Evolutionary conservation across 2,113 vertebrate genomes (phyloP).

Genomic region (Falcunculus frontatus): DNA sequence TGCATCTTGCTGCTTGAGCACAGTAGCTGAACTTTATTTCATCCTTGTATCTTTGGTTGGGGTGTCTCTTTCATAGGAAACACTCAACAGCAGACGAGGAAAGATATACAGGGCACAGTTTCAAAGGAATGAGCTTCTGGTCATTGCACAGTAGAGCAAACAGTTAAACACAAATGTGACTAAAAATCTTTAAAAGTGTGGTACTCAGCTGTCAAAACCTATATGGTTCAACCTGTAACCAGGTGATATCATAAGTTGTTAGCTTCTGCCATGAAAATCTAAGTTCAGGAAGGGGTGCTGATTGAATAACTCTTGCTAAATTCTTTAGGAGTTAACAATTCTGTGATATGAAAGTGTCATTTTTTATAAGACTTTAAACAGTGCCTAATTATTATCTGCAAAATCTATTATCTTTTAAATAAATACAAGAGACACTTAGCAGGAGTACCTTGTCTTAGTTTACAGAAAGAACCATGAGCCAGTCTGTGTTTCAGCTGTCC

Average conservation of each 20-base stretch:
- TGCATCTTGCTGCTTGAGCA: neutral
- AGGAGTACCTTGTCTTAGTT: neutral
- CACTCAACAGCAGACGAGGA: neutral
- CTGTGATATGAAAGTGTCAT: neutral
- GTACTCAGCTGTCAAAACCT: neutral
- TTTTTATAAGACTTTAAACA: neutral
- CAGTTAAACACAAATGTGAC: neutral
- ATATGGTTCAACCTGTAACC: neutral
- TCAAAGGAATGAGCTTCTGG: neutral
- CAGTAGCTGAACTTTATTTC: neutral
- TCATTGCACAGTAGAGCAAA: neutral
- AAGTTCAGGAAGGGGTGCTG: neutral
- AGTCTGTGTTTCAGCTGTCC: neutral
- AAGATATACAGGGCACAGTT: neutral
- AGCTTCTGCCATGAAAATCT: neutral
- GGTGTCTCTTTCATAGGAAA: neutral
- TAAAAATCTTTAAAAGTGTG: neutral
- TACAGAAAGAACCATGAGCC: neutral
- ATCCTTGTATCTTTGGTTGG: neutral
- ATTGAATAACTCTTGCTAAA: neutral
- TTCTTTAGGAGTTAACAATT: neutral
- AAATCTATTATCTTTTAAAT: neutral
- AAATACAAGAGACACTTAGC: rapidly evolving
- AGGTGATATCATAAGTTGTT: neutral
- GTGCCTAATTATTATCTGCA: neutral